Base-by-base conservation (phyloP, 1,140 invertebrate genomes). In the Drosophila sturtevanti region DNA sequence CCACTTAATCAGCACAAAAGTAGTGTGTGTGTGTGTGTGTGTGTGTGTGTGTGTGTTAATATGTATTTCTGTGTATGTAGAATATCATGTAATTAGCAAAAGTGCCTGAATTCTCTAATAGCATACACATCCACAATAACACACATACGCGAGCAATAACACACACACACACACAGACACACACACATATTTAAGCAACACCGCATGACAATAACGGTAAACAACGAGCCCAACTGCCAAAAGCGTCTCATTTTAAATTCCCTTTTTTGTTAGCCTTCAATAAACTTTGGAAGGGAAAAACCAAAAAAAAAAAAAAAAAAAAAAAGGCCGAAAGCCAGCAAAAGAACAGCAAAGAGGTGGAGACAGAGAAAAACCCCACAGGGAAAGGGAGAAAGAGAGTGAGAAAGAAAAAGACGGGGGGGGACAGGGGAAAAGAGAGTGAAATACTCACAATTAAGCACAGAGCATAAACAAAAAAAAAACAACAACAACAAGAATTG, bases 161-260 rank as follows among this genome's bases (percentile, higher is more conserved):
- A 31, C 7, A 31, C 27, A 35, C 51, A 68, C 37, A 48, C 56
- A 64, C 63, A 34, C 31, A 51, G 38, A 60, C 11, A 56, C 54
- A 44, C 44, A 18, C 56, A 56, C 51, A 24, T 35, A 68, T 27
- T 56, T 52, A 11, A 41, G 55, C 64, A 75, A 61, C 37, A 55
- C 72, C 48, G 58, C 34, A 60, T 37, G 38, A 55, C 35, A 37
- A 41, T 38, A 56, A 65, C 35, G 22, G 63, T 24, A 41, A 74
- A 66, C 70, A 73, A 75, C 63, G 55, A 31, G 52, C 12, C 12
- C 54, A 56, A 56, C 31, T 56, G 54, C 54, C 54, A 72, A 59
- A 64, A 66, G 48, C 27, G 64, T 69, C 80, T 82, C 75, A 82
- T 82, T 82, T 48, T 82, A 84, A 82, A 82, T 84, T 82, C 84